phyloP scores from a whole-genome alignment of 2,113 vertebrate genomes.

The Malurus melanocephalus region DNA sequence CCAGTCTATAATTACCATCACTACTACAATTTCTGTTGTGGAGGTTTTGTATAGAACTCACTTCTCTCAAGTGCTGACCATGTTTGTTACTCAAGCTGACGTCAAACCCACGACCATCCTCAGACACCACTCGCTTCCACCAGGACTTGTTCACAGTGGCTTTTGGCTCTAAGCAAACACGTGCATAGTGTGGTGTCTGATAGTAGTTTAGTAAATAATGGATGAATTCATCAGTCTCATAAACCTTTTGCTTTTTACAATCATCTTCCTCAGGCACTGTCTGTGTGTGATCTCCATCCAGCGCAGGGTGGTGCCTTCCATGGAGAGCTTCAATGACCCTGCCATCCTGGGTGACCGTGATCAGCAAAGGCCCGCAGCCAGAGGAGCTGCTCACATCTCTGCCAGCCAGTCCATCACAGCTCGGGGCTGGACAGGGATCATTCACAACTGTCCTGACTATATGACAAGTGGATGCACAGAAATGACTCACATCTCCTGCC shows the following conservation, averaged over 20 bases:
- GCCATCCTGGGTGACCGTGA: conserved; percentile 32
- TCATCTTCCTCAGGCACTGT: not conserved
- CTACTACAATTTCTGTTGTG: not conserved
- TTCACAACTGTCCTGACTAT: conserved; percentile 29
- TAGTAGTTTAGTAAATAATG: conserved; percentile 79
- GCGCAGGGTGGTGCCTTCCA: not conserved
- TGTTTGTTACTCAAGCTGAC: conserved; percentile 49
- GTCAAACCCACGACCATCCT: conserved; percentile 53
- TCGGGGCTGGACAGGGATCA: not conserved
- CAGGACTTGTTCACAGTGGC: not conserved
- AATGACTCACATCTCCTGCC: conserved; percentile 10
- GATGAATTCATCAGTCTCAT: conserved; percentile 79
- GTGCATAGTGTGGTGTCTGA: conserved; percentile 61
- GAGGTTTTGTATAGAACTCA: conserved; percentile 22
- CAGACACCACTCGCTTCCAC: conserved; percentile 71
- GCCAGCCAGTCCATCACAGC: not conserved
- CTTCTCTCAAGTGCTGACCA: not conserved
- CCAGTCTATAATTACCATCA: not conserved
- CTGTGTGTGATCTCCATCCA: not conserved
- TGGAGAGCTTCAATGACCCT: not conserved
- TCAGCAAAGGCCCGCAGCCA: conserved; percentile 27
- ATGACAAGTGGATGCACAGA: not conserved
- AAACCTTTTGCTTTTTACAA: conserved; percentile 70
- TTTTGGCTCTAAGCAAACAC: conserved; percentile 57
- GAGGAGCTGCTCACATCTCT: not conserved